These are phyloP conservation scores for Chloromyia formosa DNA, from an alignment of 2,888 invertebrate genomes.

Conservation along the genomic window DNA sequence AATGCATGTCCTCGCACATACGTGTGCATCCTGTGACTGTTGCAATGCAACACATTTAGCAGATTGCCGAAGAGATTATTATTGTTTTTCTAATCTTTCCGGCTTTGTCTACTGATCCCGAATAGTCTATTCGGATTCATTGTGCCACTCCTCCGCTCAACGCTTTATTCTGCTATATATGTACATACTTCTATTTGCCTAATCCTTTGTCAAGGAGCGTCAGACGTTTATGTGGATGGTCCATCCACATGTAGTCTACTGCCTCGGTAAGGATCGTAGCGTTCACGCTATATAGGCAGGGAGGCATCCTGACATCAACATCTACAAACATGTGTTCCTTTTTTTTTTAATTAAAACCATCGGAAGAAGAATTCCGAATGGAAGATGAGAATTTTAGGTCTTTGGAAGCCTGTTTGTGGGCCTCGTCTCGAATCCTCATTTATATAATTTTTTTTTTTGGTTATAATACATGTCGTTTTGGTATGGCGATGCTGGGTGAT, in stretches of 20 bases:
- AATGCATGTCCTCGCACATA: background rate
- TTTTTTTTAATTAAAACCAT: constrained; percentile 43
- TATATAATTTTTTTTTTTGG: constrained; percentile 11
- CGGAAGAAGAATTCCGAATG: constrained; percentile 28
- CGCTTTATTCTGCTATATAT: too few species aligned
- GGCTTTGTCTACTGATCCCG: constrained; percentile 15
- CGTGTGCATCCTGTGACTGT: background rate
- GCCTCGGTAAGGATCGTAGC: background rate
- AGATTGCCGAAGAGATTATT: constrained; percentile 5
- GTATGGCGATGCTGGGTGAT: background rate
- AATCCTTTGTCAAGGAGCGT: background rate
- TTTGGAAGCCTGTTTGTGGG: background rate
- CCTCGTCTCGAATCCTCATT: constrained; percentile 12
- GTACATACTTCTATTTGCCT: background rate
- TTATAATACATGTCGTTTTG: constrained; percentile 3
- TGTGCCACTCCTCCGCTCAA: background rate
- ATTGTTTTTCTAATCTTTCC: constrained; percentile 29
- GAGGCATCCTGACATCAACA: too few species aligned
- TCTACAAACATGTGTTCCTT: background rate
- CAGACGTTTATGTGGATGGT: background rate
- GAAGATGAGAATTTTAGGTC: constrained; percentile 13
- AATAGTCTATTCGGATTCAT: constrained; percentile 25
- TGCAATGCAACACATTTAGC: background rate
- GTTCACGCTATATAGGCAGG: too few species aligned
- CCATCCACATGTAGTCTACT: background rate